Evolutionary conservation across 2,113 vertebrate genomes (phyloP).

Genomic region (Electrona antarctica): DNA sequence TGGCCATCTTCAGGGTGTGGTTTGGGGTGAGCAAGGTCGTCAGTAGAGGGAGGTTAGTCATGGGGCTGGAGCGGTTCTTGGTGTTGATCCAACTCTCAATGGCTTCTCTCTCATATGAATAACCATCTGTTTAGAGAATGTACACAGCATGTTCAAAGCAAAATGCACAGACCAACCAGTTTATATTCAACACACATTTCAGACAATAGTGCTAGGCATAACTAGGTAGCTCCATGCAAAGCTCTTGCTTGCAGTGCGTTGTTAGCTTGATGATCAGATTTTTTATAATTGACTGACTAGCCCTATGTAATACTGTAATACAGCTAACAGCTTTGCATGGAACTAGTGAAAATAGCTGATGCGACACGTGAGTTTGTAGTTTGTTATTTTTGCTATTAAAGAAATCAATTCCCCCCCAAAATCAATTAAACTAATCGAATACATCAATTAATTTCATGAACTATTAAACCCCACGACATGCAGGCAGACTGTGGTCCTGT

Average conservation of each 20-base stretch:
- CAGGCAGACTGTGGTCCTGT: not conserved
- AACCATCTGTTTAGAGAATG: slow-evolving; percentile 85
- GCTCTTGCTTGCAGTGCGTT: too few relatives aligned
- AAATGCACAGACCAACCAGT: not conserved
- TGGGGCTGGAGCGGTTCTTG: slow-evolving; percentile 91
- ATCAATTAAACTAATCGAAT: too few relatives aligned
- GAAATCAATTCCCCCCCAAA: too few relatives aligned
- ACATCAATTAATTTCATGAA: too few relatives aligned
- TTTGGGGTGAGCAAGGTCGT: slow-evolving; percentile 90
- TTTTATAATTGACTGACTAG: too few relatives aligned
- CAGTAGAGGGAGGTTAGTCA: slow-evolving; percentile 92
- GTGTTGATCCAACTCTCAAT: slow-evolving; percentile 90
- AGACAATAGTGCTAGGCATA: not conserved
- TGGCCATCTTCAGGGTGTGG: slow-evolving; percentile 94
- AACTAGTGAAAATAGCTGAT: too few relatives aligned
- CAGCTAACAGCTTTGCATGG: too few relatives aligned
- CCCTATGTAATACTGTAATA: too few relatives aligned
- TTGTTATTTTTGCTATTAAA: too few relatives aligned
- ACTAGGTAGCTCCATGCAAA: too few relatives aligned
- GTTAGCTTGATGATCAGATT: too few relatives aligned
- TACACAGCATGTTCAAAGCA: not conserved
- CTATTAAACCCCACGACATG: not conserved
- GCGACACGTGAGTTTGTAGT: too few relatives aligned
- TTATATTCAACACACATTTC: not conserved
- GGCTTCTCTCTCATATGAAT: slow-evolving; percentile 93